Evolutionary conservation across 2,113 vertebrate genomes (phyloP).

Genomic region (Brachyhypopomus gauderio): DNA sequence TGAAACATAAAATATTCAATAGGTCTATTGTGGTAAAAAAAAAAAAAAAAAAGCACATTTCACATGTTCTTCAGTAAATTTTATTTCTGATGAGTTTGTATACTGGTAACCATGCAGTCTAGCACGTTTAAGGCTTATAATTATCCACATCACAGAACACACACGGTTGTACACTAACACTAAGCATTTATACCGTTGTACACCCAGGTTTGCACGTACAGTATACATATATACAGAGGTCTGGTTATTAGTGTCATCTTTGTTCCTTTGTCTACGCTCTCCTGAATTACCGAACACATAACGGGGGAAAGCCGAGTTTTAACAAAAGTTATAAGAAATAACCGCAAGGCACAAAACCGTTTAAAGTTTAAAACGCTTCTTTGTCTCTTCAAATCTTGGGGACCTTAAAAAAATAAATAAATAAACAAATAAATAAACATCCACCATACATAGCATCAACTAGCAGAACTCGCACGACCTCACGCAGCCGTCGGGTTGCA

Average conservation of each 20-base stretch:
- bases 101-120: slow-evolving; percentile 91
- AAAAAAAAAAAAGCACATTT: slow-evolving; percentile 67
- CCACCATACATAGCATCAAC: slow-evolving; percentile 73
- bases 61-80: slow-evolving; percentile 83
- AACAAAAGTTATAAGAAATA: slow-evolving; percentile 87
- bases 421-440: slow-evolving; percentile 72
- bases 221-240: slow-evolving; percentile 91
- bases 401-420: slow-evolving; percentile 59
- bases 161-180: slow-evolving; percentile 80
- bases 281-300: slow-evolving; percentile 72
- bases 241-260: slow-evolving; percentile 83
- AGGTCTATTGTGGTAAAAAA: too few relatives aligned
- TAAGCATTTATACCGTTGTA: slow-evolving; percentile 86
- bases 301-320: slow-evolving; percentile 83
- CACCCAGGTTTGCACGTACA: slow-evolving; percentile 78
- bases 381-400: slow-evolving; percentile 71
- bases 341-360: slow-evolving; percentile 96
- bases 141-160: slow-evolving; percentile 89
- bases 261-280: slow-evolving; percentile 74
- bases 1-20: too few relatives aligned
- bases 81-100: slow-evolving; percentile 84
- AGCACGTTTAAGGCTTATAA: slow-evolving; percentile 88
- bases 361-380: slow-evolving; percentile 68
- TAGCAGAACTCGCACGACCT: slow-evolving; percentile 80
- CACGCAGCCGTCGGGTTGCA: slow-evolving; percentile 86